A percentile compares a stretch with the other conserved stretches of the same genome.
phyloP scores from a whole-genome alignment of 2,888 invertebrate genomes.

The Prosapia bicincta region DNA sequence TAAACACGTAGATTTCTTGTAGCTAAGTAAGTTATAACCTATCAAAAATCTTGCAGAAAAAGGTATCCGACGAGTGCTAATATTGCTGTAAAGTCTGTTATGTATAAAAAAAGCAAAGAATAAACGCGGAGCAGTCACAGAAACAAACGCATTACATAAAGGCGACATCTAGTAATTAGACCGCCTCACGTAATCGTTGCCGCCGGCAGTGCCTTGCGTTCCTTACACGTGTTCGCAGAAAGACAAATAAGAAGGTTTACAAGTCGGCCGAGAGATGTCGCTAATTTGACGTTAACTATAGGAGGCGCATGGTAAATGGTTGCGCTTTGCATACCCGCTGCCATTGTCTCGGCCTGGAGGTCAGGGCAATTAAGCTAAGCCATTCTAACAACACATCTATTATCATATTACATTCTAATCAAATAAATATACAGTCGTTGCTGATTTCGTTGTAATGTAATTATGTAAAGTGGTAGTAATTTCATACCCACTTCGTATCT shows the following conservation, averaged over 20 bases:
- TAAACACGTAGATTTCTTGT: too few relatives aligned
- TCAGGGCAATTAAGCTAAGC: neutral
- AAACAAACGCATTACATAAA: neutral
- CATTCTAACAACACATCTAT: neutral
- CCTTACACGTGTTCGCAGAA: neutral
- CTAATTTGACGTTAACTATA: neutral
- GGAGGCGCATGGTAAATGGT: neutral
- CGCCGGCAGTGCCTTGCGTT: neutral
- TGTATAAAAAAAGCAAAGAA: too few relatives aligned
- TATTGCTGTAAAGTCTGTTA: too few relatives aligned
- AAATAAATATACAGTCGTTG: neutral
- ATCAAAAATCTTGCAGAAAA: too few relatives aligned
- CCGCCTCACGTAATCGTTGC: neutral
- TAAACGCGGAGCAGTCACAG: too few relatives aligned
- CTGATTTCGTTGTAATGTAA: neutral
- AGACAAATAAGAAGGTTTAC: neutral
- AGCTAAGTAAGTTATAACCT: too few relatives aligned
- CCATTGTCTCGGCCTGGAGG: neutral
- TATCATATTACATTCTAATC: neutral
- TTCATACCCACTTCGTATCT: too few relatives aligned
- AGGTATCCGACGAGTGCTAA: too few relatives aligned
- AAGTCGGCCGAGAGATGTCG: neutral
- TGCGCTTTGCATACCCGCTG: neutral
- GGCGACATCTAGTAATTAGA: neutral
- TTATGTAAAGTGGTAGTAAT: neutral